Conservation (phyloP, 2,797 vertebrate species). For the Smutsia temminckii region DNA sequence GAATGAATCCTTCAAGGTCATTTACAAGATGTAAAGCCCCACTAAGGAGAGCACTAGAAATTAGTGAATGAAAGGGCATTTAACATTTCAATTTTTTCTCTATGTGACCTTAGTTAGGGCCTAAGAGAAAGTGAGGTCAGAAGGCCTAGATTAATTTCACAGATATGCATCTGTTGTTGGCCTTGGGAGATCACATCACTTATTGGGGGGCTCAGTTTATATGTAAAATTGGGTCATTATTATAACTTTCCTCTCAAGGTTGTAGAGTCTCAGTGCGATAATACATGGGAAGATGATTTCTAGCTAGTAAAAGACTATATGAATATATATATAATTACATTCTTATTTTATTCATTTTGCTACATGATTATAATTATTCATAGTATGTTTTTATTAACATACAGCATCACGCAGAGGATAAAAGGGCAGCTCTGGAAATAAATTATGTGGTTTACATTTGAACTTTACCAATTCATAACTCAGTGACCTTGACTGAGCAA, state of each 20-base stretch:
- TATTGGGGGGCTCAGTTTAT: neutral
- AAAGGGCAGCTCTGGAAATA: constrained; percentile 5
- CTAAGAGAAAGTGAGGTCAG: neutral
- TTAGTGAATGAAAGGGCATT: neutral
- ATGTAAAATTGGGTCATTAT: neutral
- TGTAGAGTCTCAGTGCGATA: neutral
- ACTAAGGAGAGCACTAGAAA: neutral
- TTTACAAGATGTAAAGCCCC: neutral
- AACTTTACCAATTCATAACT: neutral
- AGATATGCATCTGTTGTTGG: constrained; percentile 7
- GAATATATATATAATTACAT: neutral
- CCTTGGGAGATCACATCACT: neutral
- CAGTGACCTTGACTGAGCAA: constrained; percentile 1
- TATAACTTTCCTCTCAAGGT: neutral
- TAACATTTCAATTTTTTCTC: neutral
- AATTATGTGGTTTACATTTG: neutral
- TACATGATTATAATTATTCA: constrained; percentile 13
- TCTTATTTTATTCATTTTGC: constrained; percentile 19
- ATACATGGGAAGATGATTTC: neutral
- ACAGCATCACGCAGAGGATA: neutral
- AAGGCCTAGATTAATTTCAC: neutral
- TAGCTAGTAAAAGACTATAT: neutral
- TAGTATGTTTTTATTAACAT: constrained; percentile 22
- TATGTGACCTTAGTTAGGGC: neutral
- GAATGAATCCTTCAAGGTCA: neutral